Evolutionary conservation across 2,113 vertebrate genomes (phyloP).

Genomic region (Gavia stellata): DNA sequence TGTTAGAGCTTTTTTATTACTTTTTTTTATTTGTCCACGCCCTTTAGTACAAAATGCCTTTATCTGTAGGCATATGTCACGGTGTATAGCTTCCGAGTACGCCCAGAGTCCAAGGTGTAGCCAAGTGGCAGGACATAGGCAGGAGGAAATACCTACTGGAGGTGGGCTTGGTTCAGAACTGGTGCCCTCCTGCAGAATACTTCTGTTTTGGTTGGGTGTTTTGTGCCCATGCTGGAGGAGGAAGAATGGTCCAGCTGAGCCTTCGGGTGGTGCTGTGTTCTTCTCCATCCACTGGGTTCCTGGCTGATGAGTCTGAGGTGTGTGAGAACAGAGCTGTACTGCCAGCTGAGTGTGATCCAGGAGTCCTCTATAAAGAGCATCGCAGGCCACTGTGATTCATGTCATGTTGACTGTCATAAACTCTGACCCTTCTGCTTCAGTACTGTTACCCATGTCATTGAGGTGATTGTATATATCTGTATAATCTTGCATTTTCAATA

Average conservation of each 20-base stretch:
- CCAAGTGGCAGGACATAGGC: not conserved
- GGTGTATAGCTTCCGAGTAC: not conserved
- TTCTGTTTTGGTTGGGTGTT: not conserved
- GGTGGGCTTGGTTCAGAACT: not conserved
- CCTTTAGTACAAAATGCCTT: not conserved
- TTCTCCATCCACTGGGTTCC: not conserved
- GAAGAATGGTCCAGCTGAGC: not conserved
- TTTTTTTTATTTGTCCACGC: not conserved
- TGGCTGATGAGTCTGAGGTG: not conserved
- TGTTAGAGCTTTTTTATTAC: not conserved
- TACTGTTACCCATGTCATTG: fast-evolving
- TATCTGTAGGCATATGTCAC: not conserved
- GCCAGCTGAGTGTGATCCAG: not conserved
- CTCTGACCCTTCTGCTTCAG: not conserved
- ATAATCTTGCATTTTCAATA: not conserved
- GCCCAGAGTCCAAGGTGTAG: not conserved
- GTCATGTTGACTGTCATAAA: not conserved
- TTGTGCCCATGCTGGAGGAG: not conserved
- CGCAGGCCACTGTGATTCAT: not conserved
- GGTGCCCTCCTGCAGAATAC: not conserved
- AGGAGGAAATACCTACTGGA: fast-evolving
- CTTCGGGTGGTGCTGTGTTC: slow-evolving; percentile 23
- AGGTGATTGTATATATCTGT: not conserved
- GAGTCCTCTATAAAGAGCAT: not conserved
- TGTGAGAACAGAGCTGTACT: not conserved